These are phyloP conservation scores for Neocrepidodera transversa DNA, from an alignment of 2,888 invertebrate species.

Conservation along the genomic window DNA sequence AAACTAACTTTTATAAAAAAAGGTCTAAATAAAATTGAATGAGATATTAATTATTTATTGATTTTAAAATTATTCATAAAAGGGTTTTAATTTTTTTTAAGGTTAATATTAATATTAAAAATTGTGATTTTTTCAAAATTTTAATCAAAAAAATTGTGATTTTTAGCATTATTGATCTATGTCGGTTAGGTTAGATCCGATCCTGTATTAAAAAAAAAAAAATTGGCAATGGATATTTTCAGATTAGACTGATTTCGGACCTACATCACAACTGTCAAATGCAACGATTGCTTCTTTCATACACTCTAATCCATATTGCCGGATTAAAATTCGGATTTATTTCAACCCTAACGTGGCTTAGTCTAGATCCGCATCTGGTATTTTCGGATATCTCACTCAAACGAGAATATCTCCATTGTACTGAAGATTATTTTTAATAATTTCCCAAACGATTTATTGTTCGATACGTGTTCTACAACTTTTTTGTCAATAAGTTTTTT, in stretches of 20 bases:
- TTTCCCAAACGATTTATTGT: conserved; percentile 20
- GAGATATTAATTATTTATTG: no score
- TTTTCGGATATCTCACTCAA: conserved; percentile 25
- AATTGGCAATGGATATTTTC: conserved; percentile 31
- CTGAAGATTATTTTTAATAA: conserved; percentile 24
- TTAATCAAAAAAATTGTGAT: no score
- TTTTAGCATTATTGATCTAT: no score
- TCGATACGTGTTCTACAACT: not conserved
- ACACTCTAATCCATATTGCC: conserved; percentile 48
- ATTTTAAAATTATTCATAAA: no score
- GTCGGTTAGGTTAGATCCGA: no score
- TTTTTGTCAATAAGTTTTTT: not conserved
- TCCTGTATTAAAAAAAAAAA: conserved; percentile 5
- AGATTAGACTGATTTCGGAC: conserved; percentile 39
- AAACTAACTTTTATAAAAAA: no score
- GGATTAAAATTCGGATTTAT: conserved; percentile 52
- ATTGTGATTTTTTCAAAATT: no score
- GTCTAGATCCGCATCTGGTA: conserved; percentile 45
- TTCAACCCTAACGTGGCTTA: conserved; percentile 48
- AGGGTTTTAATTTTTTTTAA: no score
- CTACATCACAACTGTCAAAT: conserved; percentile 53
- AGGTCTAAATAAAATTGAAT: no score
- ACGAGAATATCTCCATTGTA: conserved; percentile 19
- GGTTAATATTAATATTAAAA: no score
- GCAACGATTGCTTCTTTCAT: conserved; percentile 48